phyloP scores from a whole-genome alignment of 2,797 vertebrate species.

The Taenioides sp. region DNA sequence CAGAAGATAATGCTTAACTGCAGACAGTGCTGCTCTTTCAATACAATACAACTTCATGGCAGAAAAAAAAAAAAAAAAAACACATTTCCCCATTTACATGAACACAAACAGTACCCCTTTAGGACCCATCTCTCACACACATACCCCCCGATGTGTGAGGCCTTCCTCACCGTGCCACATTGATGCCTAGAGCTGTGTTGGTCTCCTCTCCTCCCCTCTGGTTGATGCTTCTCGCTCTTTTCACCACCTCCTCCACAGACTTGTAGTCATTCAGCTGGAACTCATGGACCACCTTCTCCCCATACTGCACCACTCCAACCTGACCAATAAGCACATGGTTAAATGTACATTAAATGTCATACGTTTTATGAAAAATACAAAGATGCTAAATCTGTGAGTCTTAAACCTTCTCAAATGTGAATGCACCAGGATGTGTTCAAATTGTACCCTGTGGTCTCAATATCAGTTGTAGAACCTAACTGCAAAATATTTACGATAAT shows the following conservation, averaged over 20 bases:
- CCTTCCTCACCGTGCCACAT: slow-evolving; percentile 84
- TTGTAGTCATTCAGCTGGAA: slow-evolving; percentile 93
- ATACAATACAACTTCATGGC: too few species aligned
- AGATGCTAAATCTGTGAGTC: neutral
- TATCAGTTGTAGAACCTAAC: too few species aligned
- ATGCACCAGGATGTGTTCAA: neutral
- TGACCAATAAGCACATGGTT: slow-evolving; percentile 44
- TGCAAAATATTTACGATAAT: too few species aligned
- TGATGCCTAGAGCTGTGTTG: slow-evolving; percentile 93
- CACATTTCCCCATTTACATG: too few species aligned
- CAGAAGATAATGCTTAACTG: too few species aligned
- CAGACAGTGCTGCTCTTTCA: too few species aligned
- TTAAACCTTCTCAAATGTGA: neutral
- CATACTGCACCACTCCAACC: slow-evolving; percentile 95
- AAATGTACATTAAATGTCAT: neutral
- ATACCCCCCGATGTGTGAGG: too few species aligned
- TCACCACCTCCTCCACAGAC: slow-evolving; percentile 92
- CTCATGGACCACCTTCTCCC: slow-evolving; percentile 93
- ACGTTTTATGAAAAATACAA: too few species aligned
- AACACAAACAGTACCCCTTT: too few species aligned
- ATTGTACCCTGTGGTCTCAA: neutral
- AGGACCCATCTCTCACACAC: too few species aligned
- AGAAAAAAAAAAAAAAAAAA: too few species aligned
- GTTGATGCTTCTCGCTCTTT: slow-evolving; percentile 88
- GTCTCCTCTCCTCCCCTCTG: slow-evolving; percentile 95